Evolutionary conservation across 2,113 vertebrate species (phyloP), one percentile per base, ranked within the genome.

Genomic region (Spea bombifrons): DNA sequence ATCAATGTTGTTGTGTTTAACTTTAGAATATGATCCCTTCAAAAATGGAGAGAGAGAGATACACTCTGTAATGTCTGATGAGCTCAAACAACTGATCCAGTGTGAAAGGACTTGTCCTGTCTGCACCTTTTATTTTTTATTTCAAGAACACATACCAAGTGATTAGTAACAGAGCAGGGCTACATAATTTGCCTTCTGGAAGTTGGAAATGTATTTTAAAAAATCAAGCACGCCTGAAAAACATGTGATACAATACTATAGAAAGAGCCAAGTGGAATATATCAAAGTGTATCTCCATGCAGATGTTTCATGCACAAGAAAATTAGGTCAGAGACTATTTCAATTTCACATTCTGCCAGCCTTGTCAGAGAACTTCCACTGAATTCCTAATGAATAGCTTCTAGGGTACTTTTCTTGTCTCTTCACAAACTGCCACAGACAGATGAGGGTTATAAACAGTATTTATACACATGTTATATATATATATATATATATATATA

Each of bases 261-360:
- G 91, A 91, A 90, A 92, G 91, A 94, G 91, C 91, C 92, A 93
- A 94, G 91, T 92, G 90, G 91, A 93, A 93, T 91, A 94, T 91
- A 93, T 94, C 91, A 93, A 94, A 94, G 91, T 90, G 87, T 89
- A 90, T 90, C 92, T 92, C 91, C 90, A 91, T 93, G 92, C 91
- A 92, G 90, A 93, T 94, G 92, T 94, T 94, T 92, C 91, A 92
- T 92, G 89, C 91, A 93, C 91, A 93, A 92, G 91, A 92, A 93
- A 94, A 94, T 94, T 93, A 94, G 91, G 93, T 94, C 92, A 93
- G 90, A 93, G 91, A 92, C 92, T 91, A 94, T 92, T 94, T 94
- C 92, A 91, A 93, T 93, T 94, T 93, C 91, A 93, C 91, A 90
- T 94, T 92, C 90, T 92, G 90, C 90, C 92, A 93, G 91, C 90